Evolutionary conservation across 2,113 vertebrate genomes (phyloP).

Genomic region (Candoia aspera): DNA sequence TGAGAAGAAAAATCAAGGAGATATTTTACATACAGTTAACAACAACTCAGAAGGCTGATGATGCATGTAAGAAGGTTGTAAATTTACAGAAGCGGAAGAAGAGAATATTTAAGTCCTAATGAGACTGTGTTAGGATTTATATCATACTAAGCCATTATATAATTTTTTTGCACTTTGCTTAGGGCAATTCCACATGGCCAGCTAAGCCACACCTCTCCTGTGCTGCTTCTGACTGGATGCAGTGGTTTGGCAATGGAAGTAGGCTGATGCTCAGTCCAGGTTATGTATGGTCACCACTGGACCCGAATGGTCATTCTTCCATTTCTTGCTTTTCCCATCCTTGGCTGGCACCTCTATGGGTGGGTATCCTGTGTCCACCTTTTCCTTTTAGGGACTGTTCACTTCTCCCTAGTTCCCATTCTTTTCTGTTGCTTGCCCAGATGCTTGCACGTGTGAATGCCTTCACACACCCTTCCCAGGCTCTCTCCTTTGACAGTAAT

Average conservation of each 20-base stretch:
- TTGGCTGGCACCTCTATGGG: not conserved
- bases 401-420: not conserved
- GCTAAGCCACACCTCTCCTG: too few species aligned
- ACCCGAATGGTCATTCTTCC: not conserved
- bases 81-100: conserved; percentile 19
- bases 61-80: not conserved
- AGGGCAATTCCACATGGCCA: too few species aligned
- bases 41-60: not conserved
- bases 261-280: not conserved
- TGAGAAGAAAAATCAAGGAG: not conserved
- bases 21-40: not conserved
- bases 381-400: not conserved
- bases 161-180: not conserved
- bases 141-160: not conserved
- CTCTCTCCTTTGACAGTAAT: not conserved
- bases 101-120: not conserved
- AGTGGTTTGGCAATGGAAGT: not conserved
- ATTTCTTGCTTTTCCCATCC: not conserved
- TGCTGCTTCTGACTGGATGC: too few species aligned
- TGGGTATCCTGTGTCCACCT: not conserved
- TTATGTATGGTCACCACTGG: not conserved
- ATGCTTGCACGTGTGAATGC: not conserved
- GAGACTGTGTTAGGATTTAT: not conserved
- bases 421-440: too few species aligned
- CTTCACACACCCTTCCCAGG: not conserved